Conservation (phyloP, 1,140 invertebrate species). For the Chionoecetes opilio region DNA sequence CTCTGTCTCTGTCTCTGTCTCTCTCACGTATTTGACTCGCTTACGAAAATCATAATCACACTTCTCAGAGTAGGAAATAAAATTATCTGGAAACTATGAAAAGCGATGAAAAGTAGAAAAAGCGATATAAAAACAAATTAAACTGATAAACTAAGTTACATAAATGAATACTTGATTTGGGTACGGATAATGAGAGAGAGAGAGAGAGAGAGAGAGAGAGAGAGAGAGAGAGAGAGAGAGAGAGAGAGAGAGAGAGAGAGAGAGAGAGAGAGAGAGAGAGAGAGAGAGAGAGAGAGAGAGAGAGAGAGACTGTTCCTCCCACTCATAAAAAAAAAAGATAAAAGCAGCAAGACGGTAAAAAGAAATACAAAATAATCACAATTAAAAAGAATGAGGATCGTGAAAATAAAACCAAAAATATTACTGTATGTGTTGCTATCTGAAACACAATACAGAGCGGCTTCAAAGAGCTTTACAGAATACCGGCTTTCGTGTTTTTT, state of each 20-base stretch:
- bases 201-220: slow-evolving; percentile 51
- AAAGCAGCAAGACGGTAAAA: neutral
- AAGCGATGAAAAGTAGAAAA: too few relatives aligned
- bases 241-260: slow-evolving; percentile 29
- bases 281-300: neutral
- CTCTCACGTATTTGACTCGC: too few relatives aligned
- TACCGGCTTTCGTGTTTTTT: too few relatives aligned
- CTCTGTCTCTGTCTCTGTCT: too few relatives aligned
- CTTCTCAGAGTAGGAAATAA: too few relatives aligned
- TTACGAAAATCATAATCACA: too few relatives aligned
- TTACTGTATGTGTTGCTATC: neutral
- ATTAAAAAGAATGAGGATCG: neutral
- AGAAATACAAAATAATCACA: neutral
- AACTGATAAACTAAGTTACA: too few relatives aligned
- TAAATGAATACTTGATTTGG: too few relatives aligned
- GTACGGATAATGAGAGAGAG: neutral
- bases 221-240: slow-evolving; percentile 46
- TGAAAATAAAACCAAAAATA: neutral
- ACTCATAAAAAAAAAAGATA: neutral
- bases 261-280: slow-evolving; percentile 17
- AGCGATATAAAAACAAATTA: too few relatives aligned
- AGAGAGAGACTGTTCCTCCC: neutral
- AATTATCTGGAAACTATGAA: too few relatives aligned
- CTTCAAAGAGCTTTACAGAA: too few relatives aligned
- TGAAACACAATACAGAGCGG: too few relatives aligned